Evolutionary conservation across 2,888 invertebrate genomes (phyloP).

Genomic region (Chouioia cunea): DNA sequence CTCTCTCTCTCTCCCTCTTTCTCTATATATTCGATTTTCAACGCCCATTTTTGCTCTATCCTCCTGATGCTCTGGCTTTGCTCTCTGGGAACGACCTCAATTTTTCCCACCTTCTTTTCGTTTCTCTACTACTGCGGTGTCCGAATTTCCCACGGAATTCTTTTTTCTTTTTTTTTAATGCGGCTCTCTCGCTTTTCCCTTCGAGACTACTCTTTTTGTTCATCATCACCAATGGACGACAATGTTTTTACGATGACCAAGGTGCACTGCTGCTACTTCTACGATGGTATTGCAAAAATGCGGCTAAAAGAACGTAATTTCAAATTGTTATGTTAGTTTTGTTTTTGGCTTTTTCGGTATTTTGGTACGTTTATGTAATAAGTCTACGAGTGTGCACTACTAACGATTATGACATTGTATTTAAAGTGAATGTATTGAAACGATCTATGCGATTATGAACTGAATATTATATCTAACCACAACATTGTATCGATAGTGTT

Average conservation of each 20-base stretch:
- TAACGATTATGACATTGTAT: too few species aligned
- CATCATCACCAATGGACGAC: background rate
- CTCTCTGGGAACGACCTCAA: slow-evolving; percentile 10
- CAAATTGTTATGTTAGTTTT: slow-evolving; percentile 13
- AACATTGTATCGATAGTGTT: too few species aligned
- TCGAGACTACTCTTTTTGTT: background rate
- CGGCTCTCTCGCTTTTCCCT: background rate
- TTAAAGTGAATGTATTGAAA: too few species aligned
- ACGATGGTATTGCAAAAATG: slow-evolving; percentile 27
- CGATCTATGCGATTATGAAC: too few species aligned
- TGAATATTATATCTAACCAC: too few species aligned
- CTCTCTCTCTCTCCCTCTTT: slow-evolving; percentile 29
- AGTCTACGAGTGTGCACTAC: too few species aligned
- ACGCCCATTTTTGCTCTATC: slow-evolving; percentile 32
- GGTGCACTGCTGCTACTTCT: background rate
- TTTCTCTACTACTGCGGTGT: background rate
- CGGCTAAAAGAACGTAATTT: slow-evolving; percentile 3
- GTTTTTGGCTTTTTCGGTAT: slow-evolving; percentile 10
- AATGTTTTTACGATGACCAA: slow-evolving; percentile 18
- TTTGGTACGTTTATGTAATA: too few species aligned
- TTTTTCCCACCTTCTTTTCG: background rate
- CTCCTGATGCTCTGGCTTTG: background rate
- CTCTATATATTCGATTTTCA: slow-evolving; percentile 23
- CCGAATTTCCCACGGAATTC: slow-evolving; percentile 1
- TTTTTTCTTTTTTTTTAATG: background rate